Conservation (phyloP, 2,888 invertebrate species). For the Leucania comma region DNA sequence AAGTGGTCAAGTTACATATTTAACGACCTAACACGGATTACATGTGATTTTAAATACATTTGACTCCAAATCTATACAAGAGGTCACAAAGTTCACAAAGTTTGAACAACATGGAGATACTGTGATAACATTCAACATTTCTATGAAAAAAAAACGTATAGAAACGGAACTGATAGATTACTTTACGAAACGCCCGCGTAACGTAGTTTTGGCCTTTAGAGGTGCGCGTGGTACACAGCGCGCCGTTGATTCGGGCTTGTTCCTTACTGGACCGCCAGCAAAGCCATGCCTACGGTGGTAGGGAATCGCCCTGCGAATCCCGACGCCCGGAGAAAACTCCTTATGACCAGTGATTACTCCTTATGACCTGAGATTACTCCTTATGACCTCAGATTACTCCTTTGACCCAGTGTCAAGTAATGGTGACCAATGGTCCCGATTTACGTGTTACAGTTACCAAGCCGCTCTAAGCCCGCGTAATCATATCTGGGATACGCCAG, state of each 20-base stretch:
- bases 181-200: background rate
- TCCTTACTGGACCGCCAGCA: too few relatives aligned
- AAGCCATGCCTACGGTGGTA: too few relatives aligned
- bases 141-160: conserved; percentile 5
- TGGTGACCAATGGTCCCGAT: background rate
- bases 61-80: conserved; percentile 38
- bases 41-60: conserved; percentile 27
- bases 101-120: conserved; percentile 48
- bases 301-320: too few relatives aligned
- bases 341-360: too few relatives aligned
- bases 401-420: background rate
- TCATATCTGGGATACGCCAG: background rate
- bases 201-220: too few relatives aligned
- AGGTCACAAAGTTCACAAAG: conserved; percentile 33
- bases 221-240: too few relatives aligned
- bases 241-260: too few relatives aligned
- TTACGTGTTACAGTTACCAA: background rate
- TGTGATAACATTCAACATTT: conserved; percentile 3
- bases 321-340: too few relatives aligned
- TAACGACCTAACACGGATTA: conserved; percentile 21
- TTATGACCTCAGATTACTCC: too few relatives aligned
- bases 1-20: conserved; percentile 5
- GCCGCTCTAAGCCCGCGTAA: background rate
- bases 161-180: background rate
- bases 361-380: too few relatives aligned